Percentiles rank a stretch among this genome's conserved stretches.
phyloP scores from a whole-genome alignment of 2,888 invertebrate species.

The Ennomos quercinarius region DNA sequence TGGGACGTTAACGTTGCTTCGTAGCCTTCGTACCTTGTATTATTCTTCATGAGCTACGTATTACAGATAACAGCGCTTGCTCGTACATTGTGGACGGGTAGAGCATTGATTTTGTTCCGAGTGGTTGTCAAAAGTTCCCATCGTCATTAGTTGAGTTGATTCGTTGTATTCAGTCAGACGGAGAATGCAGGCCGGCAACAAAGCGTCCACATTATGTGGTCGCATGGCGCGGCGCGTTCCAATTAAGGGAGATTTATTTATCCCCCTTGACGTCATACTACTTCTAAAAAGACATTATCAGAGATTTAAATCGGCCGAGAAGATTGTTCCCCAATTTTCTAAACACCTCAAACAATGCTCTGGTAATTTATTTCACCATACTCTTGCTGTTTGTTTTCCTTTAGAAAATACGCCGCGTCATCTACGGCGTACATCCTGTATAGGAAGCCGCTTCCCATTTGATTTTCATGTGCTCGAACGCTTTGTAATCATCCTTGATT shows the following conservation, averaged over 20 bases:
- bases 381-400: constrained; percentile 74
- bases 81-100: constrained; percentile 40
- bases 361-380: constrained; percentile 75
- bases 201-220: constrained; percentile 78
- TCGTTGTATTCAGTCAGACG: constrained; percentile 64
- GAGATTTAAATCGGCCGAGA: constrained; percentile 76
- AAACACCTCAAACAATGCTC: constrained; percentile 77
- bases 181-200: constrained; percentile 74
- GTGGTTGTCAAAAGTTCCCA: constrained; percentile 65
- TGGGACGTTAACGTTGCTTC: constrained; percentile 32
- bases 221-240: constrained; percentile 71
- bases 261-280: constrained; percentile 69
- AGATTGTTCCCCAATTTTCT: constrained; percentile 82
- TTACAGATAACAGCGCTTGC: constrained; percentile 48
- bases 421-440: constrained; percentile 56
- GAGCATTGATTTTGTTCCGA: constrained; percentile 54
- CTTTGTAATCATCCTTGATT: constrained; percentile 66
- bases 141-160: constrained; percentile 70
- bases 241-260: constrained; percentile 82
- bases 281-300: constrained; percentile 76
- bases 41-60: constrained; percentile 34
- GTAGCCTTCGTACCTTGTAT: constrained; percentile 40
- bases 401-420: constrained; percentile 70
- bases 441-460: constrained; percentile 64
- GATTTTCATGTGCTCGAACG: constrained; percentile 74